These are phyloP conservation scores for Euzophera pinguis DNA, from an alignment of 2,888 invertebrate species.

Conservation along the genomic window DNA sequence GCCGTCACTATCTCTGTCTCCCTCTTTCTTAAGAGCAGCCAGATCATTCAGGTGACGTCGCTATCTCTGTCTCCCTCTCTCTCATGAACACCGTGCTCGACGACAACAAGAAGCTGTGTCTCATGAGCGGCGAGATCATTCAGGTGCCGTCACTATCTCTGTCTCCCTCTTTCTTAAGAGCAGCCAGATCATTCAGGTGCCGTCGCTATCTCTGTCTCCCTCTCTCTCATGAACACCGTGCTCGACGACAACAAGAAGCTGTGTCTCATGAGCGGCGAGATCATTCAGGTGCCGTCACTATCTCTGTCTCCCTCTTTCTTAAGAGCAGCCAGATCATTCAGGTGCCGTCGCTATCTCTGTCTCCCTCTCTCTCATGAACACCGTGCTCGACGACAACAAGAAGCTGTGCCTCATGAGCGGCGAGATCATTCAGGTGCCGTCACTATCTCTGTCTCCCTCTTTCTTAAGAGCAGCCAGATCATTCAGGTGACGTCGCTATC, in stretches of 20 bases:
- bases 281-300: constrained; percentile 82
- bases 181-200: constrained; percentile 93
- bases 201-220: not conserved
- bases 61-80: not conserved
- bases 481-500: constrained; percentile 79
- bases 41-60: constrained; percentile 87
- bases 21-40: constrained; percentile 95
- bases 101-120: constrained; percentile 96
- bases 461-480: constrained; percentile 98
- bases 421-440: constrained; percentile 89
- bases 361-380: constrained; percentile 89
- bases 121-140: constrained; percentile 98
- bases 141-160: constrained; percentile 59
- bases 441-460: not conserved
- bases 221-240: constrained; percentile 95
- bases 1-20: not conserved
- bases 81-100: constrained; percentile 97
- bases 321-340: constrained; percentile 98
- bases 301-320: constrained; percentile 54
- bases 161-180: constrained; percentile 88
- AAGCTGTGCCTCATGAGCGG: constrained; percentile 98
- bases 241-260: constrained; percentile 97
- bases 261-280: constrained; percentile 98
- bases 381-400: constrained; percentile 96
- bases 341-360: constrained; percentile 40